phyloP scores from a whole-genome alignment of 2,888 invertebrate species.

The Dendrolimus houi region DNA sequence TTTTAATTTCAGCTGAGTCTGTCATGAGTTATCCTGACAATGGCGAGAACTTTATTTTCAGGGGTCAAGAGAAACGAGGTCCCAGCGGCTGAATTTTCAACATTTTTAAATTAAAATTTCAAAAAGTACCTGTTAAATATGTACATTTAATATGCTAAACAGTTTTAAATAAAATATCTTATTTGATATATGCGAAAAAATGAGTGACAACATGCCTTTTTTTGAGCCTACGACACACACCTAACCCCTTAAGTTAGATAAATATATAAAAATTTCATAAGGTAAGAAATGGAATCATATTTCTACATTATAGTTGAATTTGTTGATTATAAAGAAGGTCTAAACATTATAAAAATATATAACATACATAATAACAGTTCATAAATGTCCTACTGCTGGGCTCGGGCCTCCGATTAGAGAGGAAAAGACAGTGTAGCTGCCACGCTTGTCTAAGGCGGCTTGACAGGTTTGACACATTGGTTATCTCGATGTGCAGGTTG shows the following conservation, averaged over 20 bases:
- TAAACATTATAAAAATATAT: no score
- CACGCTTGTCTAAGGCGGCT: no score
- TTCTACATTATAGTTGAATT: no score
- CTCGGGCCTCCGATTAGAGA: no score
- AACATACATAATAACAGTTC: no score
- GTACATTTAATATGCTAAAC: not conserved
- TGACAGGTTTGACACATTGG: no score
- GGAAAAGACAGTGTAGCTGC: no score
- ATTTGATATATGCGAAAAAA: not conserved
- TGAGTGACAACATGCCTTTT: not conserved
- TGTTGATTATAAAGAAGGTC: no score
- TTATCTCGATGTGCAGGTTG: no score
- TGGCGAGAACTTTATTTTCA: not conserved
- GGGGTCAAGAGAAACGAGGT: not conserved
- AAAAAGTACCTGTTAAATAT: conserved; percentile 1
- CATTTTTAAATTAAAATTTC: conserved; percentile 1
- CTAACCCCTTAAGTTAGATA: not conserved
- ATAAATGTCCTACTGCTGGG: no score
- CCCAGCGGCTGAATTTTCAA: not conserved
- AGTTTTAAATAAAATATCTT: not conserved
- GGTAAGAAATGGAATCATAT: no score
- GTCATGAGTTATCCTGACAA: conserved; percentile 1
- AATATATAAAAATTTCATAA: no score
- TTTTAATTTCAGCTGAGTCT: not conserved
- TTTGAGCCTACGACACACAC: not conserved